Base-by-base conservation (phyloP, 2,797 vertebrate genomes). In the Cirrhinus mrigala region DNA sequence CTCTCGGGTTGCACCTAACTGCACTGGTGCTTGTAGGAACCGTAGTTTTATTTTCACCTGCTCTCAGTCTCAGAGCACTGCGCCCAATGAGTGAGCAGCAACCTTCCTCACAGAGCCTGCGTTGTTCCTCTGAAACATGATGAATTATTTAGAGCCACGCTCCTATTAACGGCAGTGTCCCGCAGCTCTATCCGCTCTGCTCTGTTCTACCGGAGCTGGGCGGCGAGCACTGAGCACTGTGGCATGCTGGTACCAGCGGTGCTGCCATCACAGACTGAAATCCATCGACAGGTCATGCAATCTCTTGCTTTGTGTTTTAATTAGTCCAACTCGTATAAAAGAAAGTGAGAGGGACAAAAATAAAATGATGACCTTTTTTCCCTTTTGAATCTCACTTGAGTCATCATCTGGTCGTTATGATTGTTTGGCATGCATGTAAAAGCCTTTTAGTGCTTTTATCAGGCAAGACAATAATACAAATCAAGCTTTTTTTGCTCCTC, bases 131-230 rank as follows among this genome's bases (percentile, higher is more conserved):
- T 79, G 80, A 84, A 76, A 16, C 80, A 4, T 10, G 64, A 83
- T 83, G 14, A 85, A 69, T 88, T 90, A 87, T 92, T 92, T 90
- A 89, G 75, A 64, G 85, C 74, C 77, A 29, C 85, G 62, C 82
- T 86, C 83, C 87, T 89, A 92, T 92, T 89, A 92, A 85, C 56
- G 40, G 27, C 2, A 33, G 80, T 40, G 77, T 91, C 90, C 89
- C 22, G 81, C 74, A 24, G 92, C 75, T 87, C 44, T 78, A 64
- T 76, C 74, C 18, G 12, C 68, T 82, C 56, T n/a, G 70, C 18
- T 76, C 69, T 71, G 16, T 74, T 52, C 62, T 85, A 27, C 15
- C 50, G 27, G 44, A 83, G 79, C 66, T n/a, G 33, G 33, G 46
- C 8, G n/a, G 16, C 1, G 15, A 81, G 70, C 27, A 2, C 27